A percentile compares a stretch with the other conserved stretches of the same genome.
Evolutionary conservation across 2,797 vertebrate species (phyloP).

Genomic region (Enteromius unitaeniatus): DNA sequence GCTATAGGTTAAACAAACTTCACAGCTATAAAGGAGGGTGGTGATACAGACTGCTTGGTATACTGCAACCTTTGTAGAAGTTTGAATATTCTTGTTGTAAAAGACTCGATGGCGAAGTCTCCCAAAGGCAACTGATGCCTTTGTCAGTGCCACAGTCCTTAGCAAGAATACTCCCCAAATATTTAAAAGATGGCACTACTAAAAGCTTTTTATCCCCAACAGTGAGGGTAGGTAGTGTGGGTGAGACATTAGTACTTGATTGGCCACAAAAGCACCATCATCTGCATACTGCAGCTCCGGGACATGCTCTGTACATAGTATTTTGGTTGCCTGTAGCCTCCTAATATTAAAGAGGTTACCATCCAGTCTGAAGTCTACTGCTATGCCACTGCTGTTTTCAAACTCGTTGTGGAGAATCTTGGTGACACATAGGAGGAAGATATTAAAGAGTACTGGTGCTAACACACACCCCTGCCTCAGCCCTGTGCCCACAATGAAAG

Average conservation of each 20-base stretch:
- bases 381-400: conserved; percentile 24
- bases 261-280: conserved; percentile 7
- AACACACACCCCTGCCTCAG: conserved; percentile 37
- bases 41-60: conserved; percentile 52
- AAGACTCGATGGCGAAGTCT: conserved; percentile 6
- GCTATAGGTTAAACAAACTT: conserved; percentile 31
- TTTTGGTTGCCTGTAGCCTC: conserved; percentile 40
- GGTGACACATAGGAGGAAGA: conserved; percentile 16
- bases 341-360: conserved; percentile 54
- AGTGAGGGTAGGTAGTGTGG: conserved; percentile 7
- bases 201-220: not conserved
- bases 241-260: not conserved
- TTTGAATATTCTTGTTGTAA: conserved; percentile 50
- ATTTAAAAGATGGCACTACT: conserved; percentile 18
- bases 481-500: conserved; percentile 18
- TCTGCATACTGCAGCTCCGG: conserved; percentile 45
- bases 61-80: conserved; percentile 51
- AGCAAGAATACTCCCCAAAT: conserved; percentile 17
- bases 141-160: conserved; percentile 24
- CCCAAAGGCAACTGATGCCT: conserved; percentile 24
- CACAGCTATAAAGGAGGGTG: conserved; percentile 27
- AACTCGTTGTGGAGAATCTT: conserved; percentile 30
- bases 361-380: conserved; percentile 19
- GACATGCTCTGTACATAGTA: not conserved
- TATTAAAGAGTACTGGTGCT: conserved; percentile 42